Percentiles rank a stretch among this genome's conserved stretches.
phyloP scores from a whole-genome alignment of 2,113 vertebrate genomes.

The Puma concolor region DNA sequence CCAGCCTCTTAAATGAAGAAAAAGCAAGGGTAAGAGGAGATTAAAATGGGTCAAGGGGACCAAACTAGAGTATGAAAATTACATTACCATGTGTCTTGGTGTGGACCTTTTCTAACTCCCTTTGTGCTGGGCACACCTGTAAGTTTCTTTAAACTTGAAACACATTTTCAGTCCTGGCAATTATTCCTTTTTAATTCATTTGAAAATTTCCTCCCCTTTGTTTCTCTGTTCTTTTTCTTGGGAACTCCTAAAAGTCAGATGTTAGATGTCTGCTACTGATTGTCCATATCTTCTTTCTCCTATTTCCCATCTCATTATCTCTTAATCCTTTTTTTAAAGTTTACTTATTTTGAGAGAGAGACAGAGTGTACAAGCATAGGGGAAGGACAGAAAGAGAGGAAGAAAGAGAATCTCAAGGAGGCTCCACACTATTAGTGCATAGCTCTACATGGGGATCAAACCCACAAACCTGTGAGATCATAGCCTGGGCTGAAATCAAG shows the following conservation, averaged over 20 bases:
- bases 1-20: neutral
- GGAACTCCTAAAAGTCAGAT: neutral
- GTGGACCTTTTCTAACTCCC: neutral
- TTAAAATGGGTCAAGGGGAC: neutral
- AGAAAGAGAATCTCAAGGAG: too few species aligned
- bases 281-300: neutral
- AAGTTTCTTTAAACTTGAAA: conserved; percentile 5
- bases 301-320: neutral
- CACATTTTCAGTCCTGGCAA: neutral
- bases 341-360: too few species aligned
- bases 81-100: neutral
- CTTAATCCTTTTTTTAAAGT: neutral
- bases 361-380: too few species aligned
- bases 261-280: neutral
- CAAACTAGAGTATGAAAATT: neutral
- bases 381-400: too few species aligned
- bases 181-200: conserved; percentile 14
- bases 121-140: neutral
- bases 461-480: too few species aligned
- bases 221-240: neutral
- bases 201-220: neutral
- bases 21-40: neutral
- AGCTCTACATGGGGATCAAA: too few species aligned
- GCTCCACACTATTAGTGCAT: too few species aligned
- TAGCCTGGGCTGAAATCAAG: too few species aligned